phyloP scores from a whole-genome alignment of 2,797 vertebrate species.

The Micropoecilia bifurca region DNA sequence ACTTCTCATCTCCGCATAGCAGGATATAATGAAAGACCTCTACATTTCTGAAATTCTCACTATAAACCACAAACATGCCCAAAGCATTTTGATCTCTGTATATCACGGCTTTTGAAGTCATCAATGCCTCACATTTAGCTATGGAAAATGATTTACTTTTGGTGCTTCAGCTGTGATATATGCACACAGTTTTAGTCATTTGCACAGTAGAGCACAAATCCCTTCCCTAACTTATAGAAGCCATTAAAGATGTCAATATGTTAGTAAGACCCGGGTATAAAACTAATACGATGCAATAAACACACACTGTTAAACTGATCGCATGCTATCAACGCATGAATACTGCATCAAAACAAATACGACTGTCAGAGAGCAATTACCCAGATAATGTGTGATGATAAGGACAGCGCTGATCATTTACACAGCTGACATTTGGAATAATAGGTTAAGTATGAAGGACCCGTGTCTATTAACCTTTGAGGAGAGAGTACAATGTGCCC shows the following conservation, averaged over 20 bases:
- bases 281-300: slow-evolving; percentile 15
- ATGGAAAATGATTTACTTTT: neutral
- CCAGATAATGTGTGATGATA: slow-evolving; percentile 68
- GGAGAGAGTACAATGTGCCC: slow-evolving; percentile 35
- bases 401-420: slow-evolving; percentile 65
- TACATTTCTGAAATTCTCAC: neutral
- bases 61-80: neutral
- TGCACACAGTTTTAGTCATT: neutral
- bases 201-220: neutral
- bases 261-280: neutral
- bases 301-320: slow-evolving; percentile 24
- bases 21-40: neutral
- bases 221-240: neutral
- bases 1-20: neutral
- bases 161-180: neutral
- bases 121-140: neutral
- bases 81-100: neutral
- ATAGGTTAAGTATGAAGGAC: slow-evolving; percentile 50
- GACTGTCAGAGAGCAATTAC: slow-evolving; percentile 67
- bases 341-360: slow-evolving; percentile 61
- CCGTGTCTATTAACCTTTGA: slow-evolving; percentile 68
- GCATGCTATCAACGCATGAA: slow-evolving; percentile 26
- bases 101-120: neutral
- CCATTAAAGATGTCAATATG: neutral
- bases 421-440: slow-evolving; percentile 75